A percentile compares a stretch with the other conserved stretches of the same genome.
phyloP scores from a whole-genome alignment of 2,888 invertebrate genomes.

The Tribolium freemani region DNA sequence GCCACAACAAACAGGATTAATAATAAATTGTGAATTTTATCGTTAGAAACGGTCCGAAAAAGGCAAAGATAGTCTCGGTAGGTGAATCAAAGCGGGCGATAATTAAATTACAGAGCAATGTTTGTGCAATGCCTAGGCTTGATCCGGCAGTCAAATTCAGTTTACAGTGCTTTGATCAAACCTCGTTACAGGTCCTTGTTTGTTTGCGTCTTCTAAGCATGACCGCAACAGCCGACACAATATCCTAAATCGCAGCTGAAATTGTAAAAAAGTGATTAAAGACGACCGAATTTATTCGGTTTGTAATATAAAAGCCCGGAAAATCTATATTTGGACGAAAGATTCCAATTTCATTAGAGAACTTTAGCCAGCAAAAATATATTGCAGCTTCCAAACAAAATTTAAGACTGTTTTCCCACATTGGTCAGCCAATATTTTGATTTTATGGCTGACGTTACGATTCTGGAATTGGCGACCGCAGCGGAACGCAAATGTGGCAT shows the following conservation, averaged over 20 bases:
- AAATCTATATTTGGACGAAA: constrained; percentile 37
- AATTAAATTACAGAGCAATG: constrained; percentile 60
- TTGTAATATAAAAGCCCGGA: constrained; percentile 8
- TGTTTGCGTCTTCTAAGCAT: constrained; percentile 45
- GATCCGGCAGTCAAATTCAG: constrained; percentile 61
- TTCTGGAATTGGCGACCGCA: constrained; percentile 38
- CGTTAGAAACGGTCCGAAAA: constrained; percentile 11
- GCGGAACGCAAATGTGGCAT: constrained; percentile 47
- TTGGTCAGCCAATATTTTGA: constrained; percentile 64
- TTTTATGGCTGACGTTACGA: constrained; percentile 60
- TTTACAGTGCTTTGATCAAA: constrained; percentile 61
- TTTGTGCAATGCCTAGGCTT: constrained; percentile 59
- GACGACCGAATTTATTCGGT: constrained; percentile 29
- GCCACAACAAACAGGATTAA: neutral
- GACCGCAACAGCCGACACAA: constrained; percentile 36
- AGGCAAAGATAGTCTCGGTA: constrained; percentile 48
- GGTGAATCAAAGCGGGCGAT: constrained; percentile 57
- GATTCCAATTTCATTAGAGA: constrained; percentile 57
- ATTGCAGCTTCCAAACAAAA: constrained; percentile 55
- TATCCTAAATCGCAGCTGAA: constrained; percentile 3
- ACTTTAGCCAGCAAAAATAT: constrained; percentile 53
- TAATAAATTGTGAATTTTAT: neutral
- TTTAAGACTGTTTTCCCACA: constrained; percentile 61
- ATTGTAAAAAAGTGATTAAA: constrained; percentile 26
- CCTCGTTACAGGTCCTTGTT: constrained; percentile 57